Conservation (phyloP, 1,140 invertebrate species). For the Scaptomyza montana region DNA sequence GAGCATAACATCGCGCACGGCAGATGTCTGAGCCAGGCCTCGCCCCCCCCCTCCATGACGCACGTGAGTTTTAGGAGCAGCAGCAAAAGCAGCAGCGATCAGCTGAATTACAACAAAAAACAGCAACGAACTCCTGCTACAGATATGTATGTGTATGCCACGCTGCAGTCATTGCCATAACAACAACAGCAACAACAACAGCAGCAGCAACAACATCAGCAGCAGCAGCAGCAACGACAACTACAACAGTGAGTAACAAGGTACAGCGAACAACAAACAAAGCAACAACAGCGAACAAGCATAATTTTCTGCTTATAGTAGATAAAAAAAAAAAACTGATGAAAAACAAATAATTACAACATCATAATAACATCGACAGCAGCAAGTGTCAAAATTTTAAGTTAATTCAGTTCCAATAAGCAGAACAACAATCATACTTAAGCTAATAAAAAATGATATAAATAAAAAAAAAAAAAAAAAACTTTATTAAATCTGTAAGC, state of each 20-base stretch:
- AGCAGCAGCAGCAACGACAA: conserved; percentile 43
- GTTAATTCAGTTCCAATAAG: conserved; percentile 53
- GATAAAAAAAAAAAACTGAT: conserved; percentile 51
- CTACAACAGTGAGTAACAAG: conserved; percentile 55
- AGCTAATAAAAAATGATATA: conserved; percentile 23
- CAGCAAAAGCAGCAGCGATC: conserved; percentile 24
- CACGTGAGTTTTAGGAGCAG: conserved; percentile 81
- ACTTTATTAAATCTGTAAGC: conserved; percentile 36
- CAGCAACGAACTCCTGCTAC: conserved; percentile 23
- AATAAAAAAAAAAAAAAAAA: neutral
- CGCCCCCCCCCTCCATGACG: conserved; percentile 85
- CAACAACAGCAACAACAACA: conserved; percentile 24
- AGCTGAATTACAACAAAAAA: conserved; percentile 36
- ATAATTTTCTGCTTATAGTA: conserved; percentile 79
- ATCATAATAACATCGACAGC: conserved; percentile 26
- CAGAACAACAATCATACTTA: conserved; percentile 50
- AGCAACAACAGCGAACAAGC: conserved; percentile 57
- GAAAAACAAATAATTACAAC: conserved; percentile 17
- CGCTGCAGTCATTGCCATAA: conserved; percentile 32
- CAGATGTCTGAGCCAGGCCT: conserved; percentile 91
- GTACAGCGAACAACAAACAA: conserved; percentile 45
- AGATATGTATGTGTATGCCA: neutral
- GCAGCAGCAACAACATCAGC: conserved; percentile 14
- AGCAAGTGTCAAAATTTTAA: conserved; percentile 52
- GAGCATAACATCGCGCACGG: conserved; percentile 90